Evolutionary conservation across 2,888 invertebrate species (phyloP), one percentile per base, ranked within the genome.

Genomic region (Spodoptera picta): DNA sequence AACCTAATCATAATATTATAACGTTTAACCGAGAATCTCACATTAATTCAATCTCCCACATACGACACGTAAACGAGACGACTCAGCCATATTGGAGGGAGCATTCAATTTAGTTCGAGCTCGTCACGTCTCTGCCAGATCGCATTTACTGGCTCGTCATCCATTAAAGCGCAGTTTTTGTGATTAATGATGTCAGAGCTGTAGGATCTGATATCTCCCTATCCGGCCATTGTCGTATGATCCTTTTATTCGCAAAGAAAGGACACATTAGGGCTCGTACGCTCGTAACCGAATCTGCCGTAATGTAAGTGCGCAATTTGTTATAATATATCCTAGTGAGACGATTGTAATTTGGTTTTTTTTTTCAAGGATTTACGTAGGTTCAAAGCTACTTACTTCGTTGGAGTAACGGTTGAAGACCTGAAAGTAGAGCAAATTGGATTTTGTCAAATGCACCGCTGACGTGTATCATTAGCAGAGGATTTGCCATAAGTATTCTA

Each of bases 101-200:
- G 36, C 55, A 58, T 61, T 31, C 57, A 69, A 79, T 76, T 73
- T 67, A 60, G 48, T 56, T 23, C 9, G 9, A 53, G 19, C 49
- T 42, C 23, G 45, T 42, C 49, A 23, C 51, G 48, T 63, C 51
- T 52, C 31, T 31, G 48, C 48, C 56, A 56, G 48, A 69, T 62
- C 48, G 36, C 51, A 45, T 73, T 73, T 51, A 67, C 51, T 27
- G 55, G 58, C 60, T 60, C 54, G 78, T 73, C 72, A 78, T 76
- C 78, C 78, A 76, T 81, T 80, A 81, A 65, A 79, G 70, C 63
- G 75, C 73, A 81, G 79, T 86, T 82, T 83, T 83, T 81, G 75
- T 84, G 80, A 84, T 85, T 81, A 83, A 86, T 82, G 84, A 77
- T 67, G 49, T 68, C 60, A 69, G 62, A 12, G 57, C 58, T 74